Base-by-base conservation (phyloP, 1,140 invertebrate species). In the Zaprionus vittiger region DNA sequence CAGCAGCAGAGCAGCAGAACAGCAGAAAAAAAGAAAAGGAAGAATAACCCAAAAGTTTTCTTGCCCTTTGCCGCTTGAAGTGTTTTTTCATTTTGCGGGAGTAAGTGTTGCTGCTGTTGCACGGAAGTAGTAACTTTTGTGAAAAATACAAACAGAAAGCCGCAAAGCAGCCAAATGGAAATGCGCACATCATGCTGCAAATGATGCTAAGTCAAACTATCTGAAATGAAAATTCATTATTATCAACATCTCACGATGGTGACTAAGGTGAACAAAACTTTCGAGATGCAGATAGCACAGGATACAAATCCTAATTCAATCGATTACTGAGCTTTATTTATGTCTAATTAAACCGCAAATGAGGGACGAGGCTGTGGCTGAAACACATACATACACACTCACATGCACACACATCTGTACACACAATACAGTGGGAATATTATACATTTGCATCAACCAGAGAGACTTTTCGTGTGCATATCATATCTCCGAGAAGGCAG, bases 31-130 rank as follows among this genome's bases (percentile, higher is more conserved):
- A 24, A 73, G 7, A 44, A 67, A 15, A 5, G 20, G n/a, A 12
- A 47, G 14, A 55, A 28, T 24, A 66, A 28, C 6, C n/a, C n/a
- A 26, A 31, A 54, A 63, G 47, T 56, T 56, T 28, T n/a, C 1
- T 2, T 44, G 28, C 28, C 20, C 20, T 62, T 31, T 34, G 26
- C n/a, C 44, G 17, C 26, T 14, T 31, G 61, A 15, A 60, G 24
- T 64, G 28, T 72, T 81, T 72, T 41, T 28, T 34, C 28, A 15
- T 56, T 59, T 56, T 26, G 12, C 44, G 28, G 34, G 11, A 5
- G 26, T n/a, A 59, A 72, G 31, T 22, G 65, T 65, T 56, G 5
- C 6, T 38, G 41, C 41, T 47, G 17, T 24, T 41, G 38, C 15
- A 41, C 38, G 15, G 31, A 34, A 11, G 31, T 34, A 7, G 41